Evolutionary conservation across 2,797 vertebrate species (phyloP), one percentile per base, ranked within the genome.

Genomic region (Dendrocincla fuliginosa): DNA sequence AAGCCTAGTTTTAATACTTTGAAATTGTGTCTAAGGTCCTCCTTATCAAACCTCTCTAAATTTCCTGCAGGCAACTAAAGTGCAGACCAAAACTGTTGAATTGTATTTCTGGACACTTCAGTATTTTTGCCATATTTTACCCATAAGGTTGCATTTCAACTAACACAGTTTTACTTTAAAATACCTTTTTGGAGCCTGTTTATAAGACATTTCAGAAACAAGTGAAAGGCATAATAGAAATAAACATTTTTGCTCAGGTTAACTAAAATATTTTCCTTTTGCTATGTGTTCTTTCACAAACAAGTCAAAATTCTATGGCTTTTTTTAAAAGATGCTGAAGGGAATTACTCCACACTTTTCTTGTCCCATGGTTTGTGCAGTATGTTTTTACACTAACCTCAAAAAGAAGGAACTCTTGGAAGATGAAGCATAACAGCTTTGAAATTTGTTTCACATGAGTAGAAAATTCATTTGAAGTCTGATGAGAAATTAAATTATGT

Each of bases 381-480:
- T 78, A 55, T 25, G 35, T 77, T 94, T 96, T 93, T 60, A 77
- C 53, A 41, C 42, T 61, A 71, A 83, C 39, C 68, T 93, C 68
- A 92, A 50, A 87, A 85, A 80, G 37, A 74, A 59, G 60, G 71
- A 53, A 30, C 41, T 64, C 33, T 10, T 61, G 42, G 61, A 93
- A 87, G 35, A 89, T 35, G 30, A 89, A 89, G 44, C 52, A 27
- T 74, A 92, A 77, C 78, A 64, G 77, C 84, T 95, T 35, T 5
- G 17, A 96, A 92, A 94, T 92, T 85, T 92, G 57, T 86, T 96
- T 93, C 87, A 95, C 57, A 24, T 90, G 90, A 94, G 79, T 41
- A 91, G 79, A 94, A 90, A 89, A 95, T 75, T 71, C 57, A 75
- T 94, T 96, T 95, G 90, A 93, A 93, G 93, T 65, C 75, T 83